Evolutionary conservation across 2,113 vertebrate species (phyloP).

Genomic region (Orthonyx spaldingii): DNA sequence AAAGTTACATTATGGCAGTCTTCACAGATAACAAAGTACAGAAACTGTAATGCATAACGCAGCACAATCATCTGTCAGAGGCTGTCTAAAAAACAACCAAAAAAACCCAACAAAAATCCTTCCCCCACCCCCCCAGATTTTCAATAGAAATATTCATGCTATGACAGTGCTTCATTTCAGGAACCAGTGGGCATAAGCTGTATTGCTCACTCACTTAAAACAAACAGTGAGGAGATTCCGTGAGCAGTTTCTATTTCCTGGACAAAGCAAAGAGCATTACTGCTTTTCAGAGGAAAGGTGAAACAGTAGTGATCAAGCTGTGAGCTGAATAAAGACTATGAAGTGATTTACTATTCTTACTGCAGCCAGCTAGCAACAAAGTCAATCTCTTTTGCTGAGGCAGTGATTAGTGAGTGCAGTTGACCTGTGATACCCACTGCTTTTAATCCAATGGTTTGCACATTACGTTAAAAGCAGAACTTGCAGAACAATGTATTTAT

Average conservation of each 20-base stretch:
- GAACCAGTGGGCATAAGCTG: conserved; percentile 40
- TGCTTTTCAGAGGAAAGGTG: conserved; percentile 62
- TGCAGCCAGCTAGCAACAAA: conserved; percentile 60
- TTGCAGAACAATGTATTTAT: neutral
- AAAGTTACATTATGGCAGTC: neutral
- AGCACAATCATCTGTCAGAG: neutral
- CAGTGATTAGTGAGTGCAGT: conserved; percentile 60
- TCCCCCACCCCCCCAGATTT: neutral
- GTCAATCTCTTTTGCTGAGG: conserved; percentile 34
- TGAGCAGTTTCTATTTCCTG: conserved; percentile 53
- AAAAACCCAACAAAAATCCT: neutral
- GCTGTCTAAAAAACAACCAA: neutral
- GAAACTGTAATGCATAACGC: neutral
- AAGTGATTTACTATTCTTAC: conserved; percentile 67
- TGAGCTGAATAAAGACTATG: conserved; percentile 64
- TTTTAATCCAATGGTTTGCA: conserved; percentile 48
- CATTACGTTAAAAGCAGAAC: neutral
- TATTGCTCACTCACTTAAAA: conserved; percentile 64
- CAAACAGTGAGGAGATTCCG: conserved; percentile 59
- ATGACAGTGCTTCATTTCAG: conserved; percentile 41
- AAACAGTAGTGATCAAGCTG: conserved; percentile 55
- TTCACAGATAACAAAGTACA: neutral
- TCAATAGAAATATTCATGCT: neutral
- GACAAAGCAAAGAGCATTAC: conserved; percentile 23
- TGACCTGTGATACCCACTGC: conserved; percentile 44